Percentiles rank a stretch among this genome's conserved stretches.
phyloP scores from a whole-genome alignment of 2,888 invertebrate species.

The Therioaphis trifolii region DNA sequence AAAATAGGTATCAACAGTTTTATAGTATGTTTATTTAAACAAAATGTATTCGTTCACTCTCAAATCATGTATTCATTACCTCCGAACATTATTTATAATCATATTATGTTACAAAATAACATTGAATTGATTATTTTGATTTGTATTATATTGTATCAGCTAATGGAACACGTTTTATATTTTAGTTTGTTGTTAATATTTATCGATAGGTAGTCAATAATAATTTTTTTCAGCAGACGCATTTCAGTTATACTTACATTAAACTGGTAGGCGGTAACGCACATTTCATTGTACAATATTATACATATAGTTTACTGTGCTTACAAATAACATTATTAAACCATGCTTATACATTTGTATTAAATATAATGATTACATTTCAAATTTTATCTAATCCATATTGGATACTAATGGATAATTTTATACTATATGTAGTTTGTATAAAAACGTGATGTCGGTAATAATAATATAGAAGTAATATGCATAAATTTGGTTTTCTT shows the following conservation, averaged over 20 bases:
- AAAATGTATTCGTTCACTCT: not conserved
- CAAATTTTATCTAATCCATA: no score
- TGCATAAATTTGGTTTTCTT: not conserved
- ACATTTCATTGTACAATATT: no score
- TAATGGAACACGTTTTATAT: not conserved
- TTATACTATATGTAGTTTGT: not conserved
- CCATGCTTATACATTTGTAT: not conserved
- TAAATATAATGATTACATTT: not conserved
- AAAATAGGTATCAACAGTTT: slow-evolving; percentile 11
- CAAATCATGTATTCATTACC: not conserved
- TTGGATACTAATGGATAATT: not conserved
- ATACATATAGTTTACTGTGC: not conserved
- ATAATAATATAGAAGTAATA: not conserved
- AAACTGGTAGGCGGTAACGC: not conserved
- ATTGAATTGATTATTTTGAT: slow-evolving; percentile 18
- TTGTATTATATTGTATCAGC: not conserved
- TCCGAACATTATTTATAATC: slow-evolving; percentile 31
- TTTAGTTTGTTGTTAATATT: slow-evolving; percentile 7
- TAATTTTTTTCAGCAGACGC: not conserved
- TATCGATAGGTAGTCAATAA: not conserved
- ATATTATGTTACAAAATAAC: slow-evolving; percentile 13
- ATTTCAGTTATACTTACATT: not conserved
- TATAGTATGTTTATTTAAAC: slow-evolving; percentile 25
- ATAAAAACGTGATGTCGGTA: no score
- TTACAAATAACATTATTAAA: not conserved